These are phyloP conservation scores for Flabesymbios commensalis DNA, from an alignment of 2,888 invertebrate genomes.

Conservation along the genomic window DNA sequence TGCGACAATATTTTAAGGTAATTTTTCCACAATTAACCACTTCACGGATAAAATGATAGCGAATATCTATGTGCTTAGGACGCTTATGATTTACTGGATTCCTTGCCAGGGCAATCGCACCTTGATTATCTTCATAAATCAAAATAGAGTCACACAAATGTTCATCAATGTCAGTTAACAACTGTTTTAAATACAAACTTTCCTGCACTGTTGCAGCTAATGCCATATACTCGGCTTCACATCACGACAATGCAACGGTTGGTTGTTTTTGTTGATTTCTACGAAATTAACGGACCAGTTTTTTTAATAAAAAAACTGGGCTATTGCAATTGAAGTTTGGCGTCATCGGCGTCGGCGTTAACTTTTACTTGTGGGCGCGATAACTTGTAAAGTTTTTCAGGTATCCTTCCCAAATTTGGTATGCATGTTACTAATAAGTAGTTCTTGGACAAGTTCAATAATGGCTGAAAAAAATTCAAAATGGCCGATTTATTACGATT, in stretches of 20 bases:
- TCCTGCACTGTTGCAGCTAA: constrained; percentile 29
- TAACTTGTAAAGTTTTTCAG: too few relatives aligned
- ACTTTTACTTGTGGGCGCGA: too few relatives aligned
- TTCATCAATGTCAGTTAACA: not conserved
- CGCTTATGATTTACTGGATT: constrained; percentile 28
- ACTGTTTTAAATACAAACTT: constrained; percentile 18
- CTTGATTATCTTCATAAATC: constrained; percentile 30
- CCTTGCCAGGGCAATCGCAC: constrained; percentile 21
- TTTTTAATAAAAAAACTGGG: constrained; percentile 7
- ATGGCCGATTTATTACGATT: too few relatives aligned
- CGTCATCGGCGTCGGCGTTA: too few relatives aligned
- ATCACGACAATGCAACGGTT: constrained; percentile 31
- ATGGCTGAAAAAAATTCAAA: too few relatives aligned
- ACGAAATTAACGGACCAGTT: constrained; percentile 18
- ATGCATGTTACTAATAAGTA: too few relatives aligned
- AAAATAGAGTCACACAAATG: not conserved
- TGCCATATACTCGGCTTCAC: constrained; percentile 39
- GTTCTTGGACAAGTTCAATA: too few relatives aligned
- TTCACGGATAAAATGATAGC: constrained; percentile 24
- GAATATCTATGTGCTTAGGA: constrained; percentile 35
- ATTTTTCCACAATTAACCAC: not conserved
- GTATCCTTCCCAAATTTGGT: too few relatives aligned
- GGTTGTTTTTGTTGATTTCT: constrained; percentile 26
- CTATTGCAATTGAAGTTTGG: too few relatives aligned
- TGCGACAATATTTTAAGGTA: not conserved